phyloP scores from a whole-genome alignment of 2,888 invertebrate species.

The Chelonus formosanus region DNA sequence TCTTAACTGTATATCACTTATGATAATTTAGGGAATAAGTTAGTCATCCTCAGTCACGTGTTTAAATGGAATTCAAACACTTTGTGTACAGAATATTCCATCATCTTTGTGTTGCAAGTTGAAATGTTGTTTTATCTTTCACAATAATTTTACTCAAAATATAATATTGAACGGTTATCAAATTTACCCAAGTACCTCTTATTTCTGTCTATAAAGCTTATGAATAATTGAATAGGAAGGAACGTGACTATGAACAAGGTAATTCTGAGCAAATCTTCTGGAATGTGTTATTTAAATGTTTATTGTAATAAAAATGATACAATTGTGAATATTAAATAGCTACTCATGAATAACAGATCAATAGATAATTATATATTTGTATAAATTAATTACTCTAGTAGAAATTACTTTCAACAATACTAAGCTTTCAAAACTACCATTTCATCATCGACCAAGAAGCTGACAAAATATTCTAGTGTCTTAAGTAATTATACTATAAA shows the following conservation, averaged over 20 bases:
- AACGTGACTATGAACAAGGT: not conserved
- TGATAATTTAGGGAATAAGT: slow-evolving; percentile 13
- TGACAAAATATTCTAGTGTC: no score
- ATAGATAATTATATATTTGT: not conserved
- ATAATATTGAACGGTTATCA: slow-evolving; percentile 1
- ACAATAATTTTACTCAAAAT: slow-evolving; percentile 3
- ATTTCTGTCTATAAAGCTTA: not conserved
- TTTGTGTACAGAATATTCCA: not conserved
- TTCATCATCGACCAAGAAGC: no score
- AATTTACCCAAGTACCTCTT: not conserved
- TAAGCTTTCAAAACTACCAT: no score
- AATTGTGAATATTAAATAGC: slow-evolving; percentile 35
- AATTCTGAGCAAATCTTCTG: not conserved
- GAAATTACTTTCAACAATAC: no score
- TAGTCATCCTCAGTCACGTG: not conserved
- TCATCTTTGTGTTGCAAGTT: not conserved
- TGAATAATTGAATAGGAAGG: slow-evolving; percentile 8
- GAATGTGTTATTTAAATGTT: slow-evolving; percentile 42
- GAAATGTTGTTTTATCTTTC: slow-evolving; percentile 2
- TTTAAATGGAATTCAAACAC: slow-evolving; percentile 3
- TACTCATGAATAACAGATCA: slow-evolving; percentile 1
- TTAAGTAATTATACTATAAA: no score
- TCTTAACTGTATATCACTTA: slow-evolving; percentile 21
- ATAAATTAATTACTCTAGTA: no score
- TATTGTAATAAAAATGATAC: slow-evolving; percentile 45